Percentiles rank a stretch among this genome's conserved stretches.
Evolutionary conservation across 2,113 vertebrate species (phyloP).

Genomic region (Anarhynchus alexandrinus): DNA sequence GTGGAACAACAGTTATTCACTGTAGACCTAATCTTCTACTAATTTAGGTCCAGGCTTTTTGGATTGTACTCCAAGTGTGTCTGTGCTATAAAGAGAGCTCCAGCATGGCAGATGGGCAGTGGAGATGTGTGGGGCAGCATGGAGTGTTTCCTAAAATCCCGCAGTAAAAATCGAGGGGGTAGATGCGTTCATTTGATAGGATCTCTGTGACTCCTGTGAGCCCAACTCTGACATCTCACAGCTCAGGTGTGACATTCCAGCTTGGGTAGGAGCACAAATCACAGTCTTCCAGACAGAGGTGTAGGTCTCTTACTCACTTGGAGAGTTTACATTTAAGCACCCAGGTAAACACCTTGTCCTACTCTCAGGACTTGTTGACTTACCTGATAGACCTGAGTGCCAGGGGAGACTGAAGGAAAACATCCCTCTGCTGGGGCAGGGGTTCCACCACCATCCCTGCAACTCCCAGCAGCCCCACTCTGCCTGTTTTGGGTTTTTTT

Average conservation of each 20-base stretch:
- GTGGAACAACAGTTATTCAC: neutral
- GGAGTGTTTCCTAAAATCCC: neutral
- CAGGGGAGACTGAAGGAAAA: neutral
- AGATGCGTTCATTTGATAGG: neutral
- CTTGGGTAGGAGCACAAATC: neutral
- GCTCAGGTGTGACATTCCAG: accelerated
- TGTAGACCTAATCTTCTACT: neutral
- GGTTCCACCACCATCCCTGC: neutral
- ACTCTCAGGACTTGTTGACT: neutral
- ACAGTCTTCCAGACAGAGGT: neutral
- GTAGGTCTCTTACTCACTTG: neutral
- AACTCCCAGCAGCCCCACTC: neutral
- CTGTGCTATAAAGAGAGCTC: neutral
- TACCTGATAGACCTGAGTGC: neutral
- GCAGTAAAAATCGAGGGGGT: neutral
- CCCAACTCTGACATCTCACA: neutral
- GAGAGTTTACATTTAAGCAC: neutral
- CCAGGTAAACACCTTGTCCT: neutral
- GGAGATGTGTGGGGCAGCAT: neutral
- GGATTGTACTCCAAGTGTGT: neutral
- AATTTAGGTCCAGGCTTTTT: neutral
- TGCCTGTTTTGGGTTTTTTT: neutral
- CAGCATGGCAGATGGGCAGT: accelerated
- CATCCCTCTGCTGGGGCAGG: neutral
- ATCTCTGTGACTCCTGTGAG: neutral